Evolutionary conservation across 2,888 invertebrate genomes (phyloP), one percentile per base, ranked within the genome.

Genomic region (Boloria selene): DNA sequence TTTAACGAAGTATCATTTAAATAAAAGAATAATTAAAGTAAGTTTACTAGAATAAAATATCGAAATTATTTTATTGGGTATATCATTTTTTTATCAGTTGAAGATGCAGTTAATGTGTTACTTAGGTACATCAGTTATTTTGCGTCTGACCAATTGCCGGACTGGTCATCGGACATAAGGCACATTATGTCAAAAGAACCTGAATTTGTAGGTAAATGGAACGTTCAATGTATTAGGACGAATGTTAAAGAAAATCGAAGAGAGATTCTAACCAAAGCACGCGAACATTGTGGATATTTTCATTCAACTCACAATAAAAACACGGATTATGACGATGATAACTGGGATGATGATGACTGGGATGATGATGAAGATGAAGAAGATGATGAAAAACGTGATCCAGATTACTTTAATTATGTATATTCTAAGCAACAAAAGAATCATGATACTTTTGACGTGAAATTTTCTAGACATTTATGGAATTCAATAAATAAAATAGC

Each of bases 181-280:
- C 14, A 56, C 14, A 56, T 42, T 2, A 56, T 56, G 56, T 38
- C 56, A 56, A 42, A 56, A 42, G 56, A 56, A 42, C 56, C 56
- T 4, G 56, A 56, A 56, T n/a, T 44, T 44, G 44, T 56, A 56
- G 17, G 17, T 42, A 56, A 56, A 56, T 56, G 56, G 56, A 56
- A 38, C n/a, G 16, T 56, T 16, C 56, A 38, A 14, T 56, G 42
- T 16, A 56, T 56, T 42, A 31, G 42, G 44, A 55, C 55, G 10
- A 55, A 55, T 55, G 44, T 55, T n/a, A 55, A 55, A 56, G 56
- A 56, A 56, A 42, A 56, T 56, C 38, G 56, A 42, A 38, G 44
- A 38, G 17, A 56, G 14, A 38, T 56, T 38, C 44, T 56, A 56
- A 56, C 56, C n/a, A 13, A 42, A 56, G 56, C 56, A 38, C 38